Base-by-base conservation (phyloP, 2,888 invertebrate species). In the Dasysyrphus tricinctus region DNA sequence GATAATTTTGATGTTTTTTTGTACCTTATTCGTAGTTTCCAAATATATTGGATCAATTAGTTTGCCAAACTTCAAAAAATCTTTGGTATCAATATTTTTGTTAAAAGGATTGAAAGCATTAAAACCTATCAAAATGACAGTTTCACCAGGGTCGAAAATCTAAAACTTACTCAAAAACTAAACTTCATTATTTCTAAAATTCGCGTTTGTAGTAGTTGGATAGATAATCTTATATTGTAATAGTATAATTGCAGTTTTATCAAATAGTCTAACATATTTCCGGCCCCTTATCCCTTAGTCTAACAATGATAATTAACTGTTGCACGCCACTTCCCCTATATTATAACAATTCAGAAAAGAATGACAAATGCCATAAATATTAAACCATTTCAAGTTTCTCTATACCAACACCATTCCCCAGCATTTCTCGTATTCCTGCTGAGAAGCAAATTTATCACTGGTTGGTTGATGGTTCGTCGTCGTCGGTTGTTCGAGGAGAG, bases 371-470 rank as follows among this genome's bases (percentile, higher is more conserved):
- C 14, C 61, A 69, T 19, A 19, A 37, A 49, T 42, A 70, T 65
- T 11, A 54, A 63, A 76, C 75, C 56, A 69, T 72, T 61, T 72
- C 63, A 77, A 65, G 42, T 65, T 56, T 67, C 37, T 32, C 29
- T 32, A 54, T 54, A 57, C n/a, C 57, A 61, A 29, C 59, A 67
- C 32, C 39, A 72, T 72, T 70, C 72, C 54, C 37, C 29, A 16
- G n/a, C 34, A 37, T 65, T 2, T 2, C 24, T 24, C 24, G 24
- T 67, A 34, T 57, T 49, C 49, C 49, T 67, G 16, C 8, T 39
- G 42, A 74, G 42, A 61, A 42, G 57, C 59, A 79, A 51, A 85
- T 69, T 80, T 82, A 82, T 82, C 81, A 86, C 72, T 77, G 76
- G 34, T 56, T 56, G 32, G 56, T 56, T 47, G 16, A 37, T 57